Conservation (phyloP, 2,113 vertebrate species). For the Uropsilus gracilis region DNA sequence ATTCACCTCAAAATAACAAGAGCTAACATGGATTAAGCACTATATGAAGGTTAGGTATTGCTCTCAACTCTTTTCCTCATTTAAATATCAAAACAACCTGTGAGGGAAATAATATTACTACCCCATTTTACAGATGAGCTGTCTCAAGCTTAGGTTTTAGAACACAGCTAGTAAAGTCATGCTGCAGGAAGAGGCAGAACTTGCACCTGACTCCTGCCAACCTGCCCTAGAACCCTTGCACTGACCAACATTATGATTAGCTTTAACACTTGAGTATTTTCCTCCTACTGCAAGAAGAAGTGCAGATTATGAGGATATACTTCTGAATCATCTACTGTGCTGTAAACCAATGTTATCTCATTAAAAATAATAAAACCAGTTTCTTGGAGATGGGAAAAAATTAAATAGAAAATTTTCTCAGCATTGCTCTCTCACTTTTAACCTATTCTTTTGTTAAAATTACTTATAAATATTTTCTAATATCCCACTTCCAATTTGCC, state of each 20-base stretch:
- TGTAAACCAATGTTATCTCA: too few relatives aligned
- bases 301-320: too few relatives aligned
- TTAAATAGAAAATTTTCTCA: too few relatives aligned
- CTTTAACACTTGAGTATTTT: too few relatives aligned
- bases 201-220: not conserved
- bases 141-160: not conserved
- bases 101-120: not conserved
- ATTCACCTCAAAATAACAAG: not conserved
- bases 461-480: too few relatives aligned
- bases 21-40: not conserved
- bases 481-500: too few relatives aligned
- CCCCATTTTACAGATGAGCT: not conserved
- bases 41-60: not conserved
- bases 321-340: too few relatives aligned
- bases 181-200: not conserved
- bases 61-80: not conserved
- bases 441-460: too few relatives aligned
- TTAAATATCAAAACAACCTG: not conserved
- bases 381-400: too few relatives aligned
- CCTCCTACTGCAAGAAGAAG: not conserved
- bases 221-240: not conserved
- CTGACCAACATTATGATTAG: not conserved
- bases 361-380: too few relatives aligned
- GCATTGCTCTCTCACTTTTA: too few relatives aligned
- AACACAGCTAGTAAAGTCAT: not conserved